Conservation (phyloP, 1,140 invertebrate species). For the Popillia japonica region DNA sequence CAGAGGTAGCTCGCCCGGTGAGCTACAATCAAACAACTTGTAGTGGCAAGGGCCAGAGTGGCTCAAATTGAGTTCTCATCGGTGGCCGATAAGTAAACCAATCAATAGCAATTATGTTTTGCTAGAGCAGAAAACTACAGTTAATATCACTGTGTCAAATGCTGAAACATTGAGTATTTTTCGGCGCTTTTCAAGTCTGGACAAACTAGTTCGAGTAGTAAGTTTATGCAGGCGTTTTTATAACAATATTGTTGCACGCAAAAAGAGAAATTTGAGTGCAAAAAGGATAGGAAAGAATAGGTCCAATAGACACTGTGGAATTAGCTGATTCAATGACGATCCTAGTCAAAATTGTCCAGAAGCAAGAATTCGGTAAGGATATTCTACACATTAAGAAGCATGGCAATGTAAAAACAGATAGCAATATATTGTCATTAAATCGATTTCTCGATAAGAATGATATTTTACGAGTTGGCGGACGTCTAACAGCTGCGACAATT, state of each 20-base stretch:
- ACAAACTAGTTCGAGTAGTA: neutral
- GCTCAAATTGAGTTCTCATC: too few species aligned
- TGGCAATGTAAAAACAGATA: neutral
- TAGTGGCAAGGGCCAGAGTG: slow-evolving; percentile 58
- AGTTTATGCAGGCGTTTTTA: neutral
- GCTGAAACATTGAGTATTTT: neutral
- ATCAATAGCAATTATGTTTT: neutral
- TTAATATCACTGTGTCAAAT: neutral
- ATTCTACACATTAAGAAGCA: neutral
- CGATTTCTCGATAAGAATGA: neutral
- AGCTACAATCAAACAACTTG: slow-evolving; percentile 48
- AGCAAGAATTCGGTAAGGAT: neutral
- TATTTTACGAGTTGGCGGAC: neutral
- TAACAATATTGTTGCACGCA: neutral
- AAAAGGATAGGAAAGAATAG: neutral
- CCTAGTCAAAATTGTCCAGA: neutral
- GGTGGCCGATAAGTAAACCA: neutral
- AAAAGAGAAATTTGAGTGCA: neutral
- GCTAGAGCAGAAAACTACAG: neutral
- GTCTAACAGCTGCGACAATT: neutral
- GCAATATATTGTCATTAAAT: neutral
- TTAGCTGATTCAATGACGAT: neutral
- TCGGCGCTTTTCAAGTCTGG: neutral
- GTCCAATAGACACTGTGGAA: neutral
- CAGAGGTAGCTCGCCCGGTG: slow-evolving; percentile 52